Conservation (phyloP, 2,888 invertebrate genomes). For the Callosobruchus maculatus region DNA sequence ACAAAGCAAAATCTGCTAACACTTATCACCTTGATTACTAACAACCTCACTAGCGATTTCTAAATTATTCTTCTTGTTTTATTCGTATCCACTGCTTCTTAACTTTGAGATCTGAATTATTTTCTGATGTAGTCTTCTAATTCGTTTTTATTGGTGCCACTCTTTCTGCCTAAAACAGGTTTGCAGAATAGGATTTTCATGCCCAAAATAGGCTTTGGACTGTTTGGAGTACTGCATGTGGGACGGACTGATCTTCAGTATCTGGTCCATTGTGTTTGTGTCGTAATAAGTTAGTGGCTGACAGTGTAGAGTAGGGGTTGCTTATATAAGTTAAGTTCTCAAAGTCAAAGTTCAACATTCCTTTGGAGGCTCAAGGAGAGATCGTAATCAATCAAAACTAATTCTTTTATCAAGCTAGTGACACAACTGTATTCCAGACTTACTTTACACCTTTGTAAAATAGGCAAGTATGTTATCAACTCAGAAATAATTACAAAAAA, state of each 20-base stretch:
- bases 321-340: no score
- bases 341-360: no score
- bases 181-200: constrained; percentile 28
- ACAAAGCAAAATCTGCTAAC: background rate
- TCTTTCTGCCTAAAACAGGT: constrained; percentile 29
- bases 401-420: no score
- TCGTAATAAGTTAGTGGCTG: no score
- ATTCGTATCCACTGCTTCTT: constrained; percentile 18
- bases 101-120: constrained; percentile 26
- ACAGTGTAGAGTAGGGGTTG: no score
- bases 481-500: no score
- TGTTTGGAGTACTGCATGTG: constrained; percentile 14
- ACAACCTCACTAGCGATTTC: background rate
- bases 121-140: constrained; percentile 28
- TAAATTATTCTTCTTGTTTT: background rate
- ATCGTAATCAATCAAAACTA: no score
- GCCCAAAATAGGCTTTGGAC: constrained; percentile 31
- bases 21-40: background rate
- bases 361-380: no score
- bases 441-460: no score
- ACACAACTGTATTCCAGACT: no score
- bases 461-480: no score
- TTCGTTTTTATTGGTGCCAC: constrained; percentile 22
- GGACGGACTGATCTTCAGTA: constrained; percentile 23
- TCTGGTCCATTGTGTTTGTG: no score